These are phyloP conservation scores for Grus americana DNA, from an alignment of 2,113 vertebrate species.

Conservation along the genomic window DNA sequence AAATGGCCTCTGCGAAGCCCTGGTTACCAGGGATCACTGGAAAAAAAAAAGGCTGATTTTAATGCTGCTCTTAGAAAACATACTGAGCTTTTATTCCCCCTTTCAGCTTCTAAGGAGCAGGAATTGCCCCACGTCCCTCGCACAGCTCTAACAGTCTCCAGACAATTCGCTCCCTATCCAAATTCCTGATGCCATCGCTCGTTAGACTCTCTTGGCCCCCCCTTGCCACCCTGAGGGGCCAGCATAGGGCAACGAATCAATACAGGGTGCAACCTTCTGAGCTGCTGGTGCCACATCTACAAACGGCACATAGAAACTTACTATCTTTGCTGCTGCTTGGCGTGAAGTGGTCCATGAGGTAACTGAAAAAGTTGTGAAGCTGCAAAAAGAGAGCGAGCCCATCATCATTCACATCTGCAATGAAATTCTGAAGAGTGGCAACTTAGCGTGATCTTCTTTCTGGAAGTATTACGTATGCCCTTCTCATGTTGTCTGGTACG, in stretches of 20 bases:
- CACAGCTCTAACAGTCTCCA: neutral
- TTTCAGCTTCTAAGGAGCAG: neutral
- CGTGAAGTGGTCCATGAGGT: slow-evolving; percentile 89
- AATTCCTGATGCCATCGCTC: neutral
- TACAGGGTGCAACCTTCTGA: neutral
- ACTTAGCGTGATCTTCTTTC: neutral
- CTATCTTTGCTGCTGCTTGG: slow-evolving; percentile 82
- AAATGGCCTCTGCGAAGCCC: neutral
- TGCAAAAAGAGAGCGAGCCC: slow-evolving; percentile 53
- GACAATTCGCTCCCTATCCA: neutral
- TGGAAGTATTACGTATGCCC: neutral
- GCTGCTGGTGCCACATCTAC: neutral
- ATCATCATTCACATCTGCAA: neutral
- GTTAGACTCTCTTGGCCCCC: neutral
- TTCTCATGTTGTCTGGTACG: neutral
- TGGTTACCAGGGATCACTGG: neutral
- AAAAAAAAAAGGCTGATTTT: neutral
- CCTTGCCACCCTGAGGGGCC: neutral
- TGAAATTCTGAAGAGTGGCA: neutral
- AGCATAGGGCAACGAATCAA: neutral
- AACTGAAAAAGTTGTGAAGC: slow-evolving; percentile 92
- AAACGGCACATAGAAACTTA: slow-evolving; percentile 59
- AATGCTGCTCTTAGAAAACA: neutral
- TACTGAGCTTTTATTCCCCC: neutral
- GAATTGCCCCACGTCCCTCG: neutral